Base-by-base conservation (phyloP, 1,140 invertebrate genomes). In the Halyomorpha halys region DNA sequence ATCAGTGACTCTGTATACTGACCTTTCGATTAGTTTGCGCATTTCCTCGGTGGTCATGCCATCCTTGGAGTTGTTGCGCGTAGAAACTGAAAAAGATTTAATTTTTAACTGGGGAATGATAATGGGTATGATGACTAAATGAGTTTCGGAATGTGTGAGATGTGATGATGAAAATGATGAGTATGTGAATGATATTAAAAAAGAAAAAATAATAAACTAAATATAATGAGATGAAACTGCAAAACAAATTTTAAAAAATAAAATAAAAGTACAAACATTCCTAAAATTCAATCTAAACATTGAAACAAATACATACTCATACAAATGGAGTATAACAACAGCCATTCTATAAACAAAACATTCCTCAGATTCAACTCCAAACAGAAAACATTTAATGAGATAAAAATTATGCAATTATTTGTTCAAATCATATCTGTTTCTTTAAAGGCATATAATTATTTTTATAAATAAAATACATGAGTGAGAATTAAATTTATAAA, bases 11-110 rank as follows among this genome's bases (percentile, higher is more conserved):
- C 23, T 21, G 18, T 18, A 56, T 56, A 84, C 81, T 90, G 83
- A 93, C 90, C 89, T 92, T 84, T 94, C 90, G 80, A 94, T 90
- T 78, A 94, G 86, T 85, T 91, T 92, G 80, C 90, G 84, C 87
- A 92, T 91, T 83, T 92, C 90, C 81, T 92, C 90, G 78, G 87
- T 90, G 80, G 87, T 85, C 85, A 90, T 86, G 79, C 86, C 86
- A 84, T 90, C 88, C 87, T 90, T 90, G 79, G 81, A 78, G 80
- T 76, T 78, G 78, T 76, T 77, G 76, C 80, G 81, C 74, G 80
- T 73, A 76, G 76, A 84, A 76, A 86, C 85, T 87, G 85, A 79
- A 87, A 86, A 69, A 60, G 19, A 25, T 23, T 23, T 56, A 23
- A 25, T 16, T 56, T 56, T 56, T 56, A 25, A 21, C 15, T 16